A percentile compares a stretch with the other conserved stretches of the same genome.
Evolutionary conservation across 2,113 vertebrate genomes (phyloP).

Genomic region (Labeo catla): DNA sequence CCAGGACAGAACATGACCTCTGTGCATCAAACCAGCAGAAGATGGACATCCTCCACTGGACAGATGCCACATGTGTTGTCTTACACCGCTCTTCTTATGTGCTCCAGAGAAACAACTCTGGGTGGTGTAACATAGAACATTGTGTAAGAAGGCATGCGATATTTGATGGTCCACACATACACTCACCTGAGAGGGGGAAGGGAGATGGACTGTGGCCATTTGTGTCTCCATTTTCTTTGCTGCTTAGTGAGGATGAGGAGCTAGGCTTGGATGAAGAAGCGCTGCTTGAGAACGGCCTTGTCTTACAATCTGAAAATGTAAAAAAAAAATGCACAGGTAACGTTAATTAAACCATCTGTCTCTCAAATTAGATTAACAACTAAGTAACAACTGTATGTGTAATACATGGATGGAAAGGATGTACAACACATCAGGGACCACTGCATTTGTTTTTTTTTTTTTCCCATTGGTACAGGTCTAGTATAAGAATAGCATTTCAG

Average conservation of each 20-base stretch:
- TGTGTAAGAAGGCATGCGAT: not conserved
- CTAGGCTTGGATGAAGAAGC: slow-evolving; percentile 86
- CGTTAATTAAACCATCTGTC: not conserved
- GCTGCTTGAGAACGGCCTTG: slow-evolving; percentile 84
- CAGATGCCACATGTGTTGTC: not conserved
- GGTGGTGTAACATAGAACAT: not conserved
- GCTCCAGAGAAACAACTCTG: not conserved
- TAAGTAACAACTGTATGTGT: not conserved
- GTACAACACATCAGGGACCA: not conserved
- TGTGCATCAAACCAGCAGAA: not conserved
- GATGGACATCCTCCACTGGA: slow-evolving; percentile 5
- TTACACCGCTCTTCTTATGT: not conserved
- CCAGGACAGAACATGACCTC: slow-evolving; percentile 33
- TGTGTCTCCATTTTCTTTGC: slow-evolving; percentile 87
- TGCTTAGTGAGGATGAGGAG: slow-evolving; percentile 84
- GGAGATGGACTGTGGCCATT: slow-evolving; percentile 90
- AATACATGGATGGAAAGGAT: not conserved
- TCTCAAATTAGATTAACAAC: not conserved
- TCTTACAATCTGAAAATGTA: slow-evolving; percentile 87
- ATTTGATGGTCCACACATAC: not conserved
- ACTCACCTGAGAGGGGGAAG: slow-evolving; percentile 88
- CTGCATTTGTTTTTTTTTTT: not conserved
- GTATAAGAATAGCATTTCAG: not conserved
- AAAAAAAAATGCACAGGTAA: slow-evolving; percentile 28
- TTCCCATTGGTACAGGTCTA: not conserved